A percentile compares a stretch with the other conserved stretches of the same genome.
Evolutionary conservation across 2,797 vertebrate genomes (phyloP).

Genomic region (Microtus agrestis): DNA sequence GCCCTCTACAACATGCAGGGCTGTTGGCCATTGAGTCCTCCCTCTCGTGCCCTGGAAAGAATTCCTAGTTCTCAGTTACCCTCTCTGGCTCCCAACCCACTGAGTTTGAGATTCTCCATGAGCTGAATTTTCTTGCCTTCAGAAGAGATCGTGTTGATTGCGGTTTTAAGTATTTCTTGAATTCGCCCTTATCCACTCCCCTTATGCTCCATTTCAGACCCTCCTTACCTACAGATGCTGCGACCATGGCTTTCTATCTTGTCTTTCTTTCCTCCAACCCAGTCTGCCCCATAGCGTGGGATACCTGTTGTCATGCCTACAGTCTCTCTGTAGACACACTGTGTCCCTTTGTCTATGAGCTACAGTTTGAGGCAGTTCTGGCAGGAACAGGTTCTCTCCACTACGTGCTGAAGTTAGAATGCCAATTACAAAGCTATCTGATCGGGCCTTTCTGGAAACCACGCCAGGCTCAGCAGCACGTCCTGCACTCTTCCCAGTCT

Average conservation of each 20-base stretch:
- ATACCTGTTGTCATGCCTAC: neutral
- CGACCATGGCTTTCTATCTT: neutral
- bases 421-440: neutral
- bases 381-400: neutral
- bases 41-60: neutral
- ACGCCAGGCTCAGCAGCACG: neutral
- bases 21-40: neutral
- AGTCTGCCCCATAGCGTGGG: neutral
- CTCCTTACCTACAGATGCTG: rapidly evolving
- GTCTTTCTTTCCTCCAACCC: neutral
- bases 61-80: neutral
- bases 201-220: no score
- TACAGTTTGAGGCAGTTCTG: neutral
- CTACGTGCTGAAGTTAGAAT: neutral
- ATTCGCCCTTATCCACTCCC: neutral
- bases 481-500: no score
- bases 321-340: neutral
- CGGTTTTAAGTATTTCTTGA: neutral
- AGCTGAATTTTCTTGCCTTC: conserved; percentile 19
- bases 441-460: neutral
- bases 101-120: neutral
- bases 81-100: neutral
- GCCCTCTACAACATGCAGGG: neutral
- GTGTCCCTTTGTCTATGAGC: neutral
- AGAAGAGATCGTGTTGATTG: neutral